phyloP scores from a whole-genome alignment of 2,797 vertebrate genomes.

The Falco concolor region DNA sequence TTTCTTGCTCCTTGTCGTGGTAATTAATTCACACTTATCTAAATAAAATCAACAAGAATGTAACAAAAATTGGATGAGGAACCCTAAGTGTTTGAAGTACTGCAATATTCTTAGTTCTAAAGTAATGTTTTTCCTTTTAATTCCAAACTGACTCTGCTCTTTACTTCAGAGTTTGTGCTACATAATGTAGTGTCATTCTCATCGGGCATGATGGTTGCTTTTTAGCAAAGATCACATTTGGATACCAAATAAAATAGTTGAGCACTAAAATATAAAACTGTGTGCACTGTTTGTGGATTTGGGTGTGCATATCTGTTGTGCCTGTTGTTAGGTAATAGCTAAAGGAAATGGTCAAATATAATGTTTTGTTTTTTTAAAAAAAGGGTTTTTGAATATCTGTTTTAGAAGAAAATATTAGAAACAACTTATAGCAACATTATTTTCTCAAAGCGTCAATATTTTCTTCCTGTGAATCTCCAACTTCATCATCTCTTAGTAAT shows the following conservation, averaged over 20 bases:
- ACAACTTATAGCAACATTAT: not conserved
- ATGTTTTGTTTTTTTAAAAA: not conserved
- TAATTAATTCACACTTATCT: not conserved
- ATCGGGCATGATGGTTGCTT: not conserved
- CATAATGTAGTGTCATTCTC: not conserved
- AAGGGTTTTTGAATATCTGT: not conserved
- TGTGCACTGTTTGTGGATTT: not conserved
- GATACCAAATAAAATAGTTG: not conserved
- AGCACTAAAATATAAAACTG: not conserved
- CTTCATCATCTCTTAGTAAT: not conserved
- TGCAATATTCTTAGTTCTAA: not conserved
- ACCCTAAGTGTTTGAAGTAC: not conserved
- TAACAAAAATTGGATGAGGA: not conserved
- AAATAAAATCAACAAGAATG: not conserved
- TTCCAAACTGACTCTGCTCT: not conserved
- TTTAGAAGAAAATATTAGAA: not conserved
- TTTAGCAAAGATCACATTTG: not conserved
- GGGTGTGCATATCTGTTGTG: not conserved
- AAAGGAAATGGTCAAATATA: not conserved
- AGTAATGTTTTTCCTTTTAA: not conserved
- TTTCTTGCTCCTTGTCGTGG: not conserved
- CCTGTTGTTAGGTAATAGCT: not conserved
- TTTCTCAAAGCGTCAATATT: not conserved
- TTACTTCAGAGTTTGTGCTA: not conserved
- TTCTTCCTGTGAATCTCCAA: not conserved